A percentile compares a stretch with the other conserved stretches of the same genome.
Evolutionary conservation across 1,140 invertebrate genomes (phyloP).

Genomic region (Maniola jurtina): DNA sequence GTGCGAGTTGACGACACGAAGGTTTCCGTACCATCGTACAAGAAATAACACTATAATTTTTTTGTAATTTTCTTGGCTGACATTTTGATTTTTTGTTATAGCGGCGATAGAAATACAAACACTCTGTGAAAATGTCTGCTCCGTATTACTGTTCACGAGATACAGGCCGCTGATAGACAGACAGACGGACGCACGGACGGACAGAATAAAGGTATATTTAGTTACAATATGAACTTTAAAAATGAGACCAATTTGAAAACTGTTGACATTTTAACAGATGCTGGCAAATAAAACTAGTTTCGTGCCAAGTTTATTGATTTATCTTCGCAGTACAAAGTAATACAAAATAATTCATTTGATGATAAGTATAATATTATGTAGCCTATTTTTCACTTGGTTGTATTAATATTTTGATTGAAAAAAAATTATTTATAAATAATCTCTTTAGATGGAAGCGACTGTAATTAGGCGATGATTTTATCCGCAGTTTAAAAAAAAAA

Average conservation of each 20-base stretch:
- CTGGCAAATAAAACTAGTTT: slow-evolving; percentile 3
- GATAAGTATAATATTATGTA: slow-evolving; percentile 17
- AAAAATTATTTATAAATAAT: slow-evolving; percentile 8
- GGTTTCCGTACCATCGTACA: too few species aligned
- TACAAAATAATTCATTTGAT: slow-evolving; percentile 30
- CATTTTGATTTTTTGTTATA: too few species aligned
- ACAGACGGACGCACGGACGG: too few species aligned
- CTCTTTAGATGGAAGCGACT: neutral
- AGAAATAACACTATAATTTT: too few species aligned
- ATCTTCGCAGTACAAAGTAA: slow-evolving; percentile 21
- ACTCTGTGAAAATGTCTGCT: too few species aligned
- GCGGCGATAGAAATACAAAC: too few species aligned
- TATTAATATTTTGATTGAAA: slow-evolving; percentile 30
- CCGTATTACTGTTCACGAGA: too few species aligned
- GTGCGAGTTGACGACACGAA: too few species aligned
- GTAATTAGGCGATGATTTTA: neutral
- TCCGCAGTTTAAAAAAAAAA: neutral
- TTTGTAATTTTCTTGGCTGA: too few species aligned
- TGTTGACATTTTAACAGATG: slow-evolving; percentile 23
- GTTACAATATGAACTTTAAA: too few species aligned
- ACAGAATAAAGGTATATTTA: too few species aligned
- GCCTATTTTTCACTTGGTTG: slow-evolving; percentile 24
- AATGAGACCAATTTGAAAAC: neutral
- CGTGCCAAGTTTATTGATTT: slow-evolving; percentile 28
- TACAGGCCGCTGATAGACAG: too few species aligned